Evolutionary conservation across 2,888 invertebrate genomes (phyloP).

Genomic region (Baccha elongata): DNA sequence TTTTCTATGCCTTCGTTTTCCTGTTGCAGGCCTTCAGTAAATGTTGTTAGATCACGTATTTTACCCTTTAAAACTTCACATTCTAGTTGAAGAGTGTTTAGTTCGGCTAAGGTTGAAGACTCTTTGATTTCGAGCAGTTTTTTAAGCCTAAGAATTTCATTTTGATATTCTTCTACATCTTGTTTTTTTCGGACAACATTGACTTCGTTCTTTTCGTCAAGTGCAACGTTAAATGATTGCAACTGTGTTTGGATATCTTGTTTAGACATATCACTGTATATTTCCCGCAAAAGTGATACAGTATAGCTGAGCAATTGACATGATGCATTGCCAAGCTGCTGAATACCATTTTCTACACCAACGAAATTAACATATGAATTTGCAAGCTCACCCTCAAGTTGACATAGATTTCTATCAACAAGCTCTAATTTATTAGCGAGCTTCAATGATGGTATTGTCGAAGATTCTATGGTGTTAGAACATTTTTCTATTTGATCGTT

Average conservation of each 20-base stretch:
- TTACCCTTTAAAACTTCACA: slow-evolving; percentile 77
- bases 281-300: slow-evolving; percentile 75
- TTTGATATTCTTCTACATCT: slow-evolving; percentile 52
- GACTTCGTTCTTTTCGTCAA: slow-evolving; percentile 33
- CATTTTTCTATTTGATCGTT: slow-evolving; percentile 68
- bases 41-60: slow-evolving; percentile 74
- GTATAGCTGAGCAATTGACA: slow-evolving; percentile 74
- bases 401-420: slow-evolving; percentile 74
- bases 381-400: slow-evolving; percentile 75
- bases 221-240: slow-evolving; percentile 46
- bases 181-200: slow-evolving; percentile 38
- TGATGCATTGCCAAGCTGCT: slow-evolving; percentile 67
- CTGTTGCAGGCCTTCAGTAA: slow-evolving; percentile 75
- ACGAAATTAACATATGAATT: slow-evolving; percentile 55
- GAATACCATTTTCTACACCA: slow-evolving; percentile 42
- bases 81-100: slow-evolving; percentile 77
- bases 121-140: slow-evolving; percentile 45
- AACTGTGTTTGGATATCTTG: slow-evolving; percentile 8
- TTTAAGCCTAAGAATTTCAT: slow-evolving; percentile 50
- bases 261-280: slow-evolving; percentile 75
- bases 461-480: slow-evolving; percentile 32
- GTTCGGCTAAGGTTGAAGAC: slow-evolving; percentile 50
- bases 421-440: slow-evolving; percentile 74
- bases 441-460: slow-evolving; percentile 62
- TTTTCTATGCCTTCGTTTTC: slow-evolving; percentile 76